These are phyloP conservation scores for Ceriagrion tenellum DNA, from an alignment of 2,888 invertebrate genomes.

Conservation along the genomic window DNA sequence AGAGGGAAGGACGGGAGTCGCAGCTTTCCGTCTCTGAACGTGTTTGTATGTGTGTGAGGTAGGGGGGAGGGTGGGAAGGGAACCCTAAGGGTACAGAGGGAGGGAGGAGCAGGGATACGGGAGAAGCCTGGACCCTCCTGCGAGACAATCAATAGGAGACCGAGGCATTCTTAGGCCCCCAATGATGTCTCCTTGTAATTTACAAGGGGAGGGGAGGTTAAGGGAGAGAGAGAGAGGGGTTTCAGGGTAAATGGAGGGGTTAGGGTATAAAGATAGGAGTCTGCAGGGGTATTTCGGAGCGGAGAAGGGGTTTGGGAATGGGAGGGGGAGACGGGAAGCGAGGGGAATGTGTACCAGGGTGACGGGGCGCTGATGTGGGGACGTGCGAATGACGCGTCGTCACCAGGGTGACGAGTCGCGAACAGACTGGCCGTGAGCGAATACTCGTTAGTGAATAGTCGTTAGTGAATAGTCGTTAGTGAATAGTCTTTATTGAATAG, in stretches of 20 bases:
- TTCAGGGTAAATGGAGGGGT: not conserved
- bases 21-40: too few species aligned
- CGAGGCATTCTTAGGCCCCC: not conserved
- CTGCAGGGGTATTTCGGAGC: too few species aligned
- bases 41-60: too few species aligned
- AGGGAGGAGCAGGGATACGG: too few species aligned
- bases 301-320: not conserved
- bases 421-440: too few species aligned
- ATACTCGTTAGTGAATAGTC: too few species aligned
- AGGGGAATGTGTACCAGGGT: not conserved
- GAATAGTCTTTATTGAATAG: too few species aligned
- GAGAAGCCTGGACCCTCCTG: not conserved
- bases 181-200: constrained; percentile 11
- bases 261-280: too few species aligned
- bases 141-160: not conserved
- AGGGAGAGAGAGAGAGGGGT: not conserved
- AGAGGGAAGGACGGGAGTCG: too few species aligned
- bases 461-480: too few species aligned
- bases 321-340: not conserved
- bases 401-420: not conserved
- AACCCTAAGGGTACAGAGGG: too few species aligned
- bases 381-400: not conserved
- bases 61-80: too few species aligned
- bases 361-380: not conserved
- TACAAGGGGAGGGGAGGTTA: not conserved